Base-by-base conservation (phyloP, 53 echinoderm and acorn worm species). In the Actinopyga echinites region DNA sequence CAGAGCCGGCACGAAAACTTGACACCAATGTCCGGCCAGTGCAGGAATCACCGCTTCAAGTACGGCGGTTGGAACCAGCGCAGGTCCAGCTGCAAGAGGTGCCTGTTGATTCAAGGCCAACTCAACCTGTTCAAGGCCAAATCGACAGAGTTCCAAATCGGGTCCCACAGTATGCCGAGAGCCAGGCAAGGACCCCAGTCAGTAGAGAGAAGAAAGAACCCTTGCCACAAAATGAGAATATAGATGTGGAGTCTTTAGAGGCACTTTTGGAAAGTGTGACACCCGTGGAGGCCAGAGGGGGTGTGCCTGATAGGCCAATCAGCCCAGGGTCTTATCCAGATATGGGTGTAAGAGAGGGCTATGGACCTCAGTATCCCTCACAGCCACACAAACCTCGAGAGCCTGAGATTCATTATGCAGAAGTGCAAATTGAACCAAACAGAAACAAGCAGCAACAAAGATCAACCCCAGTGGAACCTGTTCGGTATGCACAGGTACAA, bases 291-390 rank as follows among this genome's bases (percentile, higher is more conserved):
- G 55, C 87, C 87, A 87, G 91, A 91, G 91, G 91, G 91, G 91
- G 87, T 87, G 91, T 87, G 91, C 87, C 91, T 57, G 84, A 87
- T 75, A 79, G 74, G 91, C 91, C 91, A 62, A 91, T 81, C 91
- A 66, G 91, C 87, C 87, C 91, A 79, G 75, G 84, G 87, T 83
- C 91, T 87, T 77, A 83, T 86, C 43, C 58, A 56, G 88, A 75
- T 64, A 75, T 44, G 75, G 84, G 56, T 77, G 79, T 55, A 30
- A 77, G 32, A 49, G 74, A 26, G 44, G 69, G 22, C 32, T 43
- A 32, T 53, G 71, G 71, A 71, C 44, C 44, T 71, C 71, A 71
- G 28, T 23, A 44, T 23, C 71, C 71, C 71, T 38, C 71, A 25
- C 40, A 26, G 24, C 71, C 8, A 23, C 71, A 71, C 22, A 78